Evolutionary conservation across 2,797 vertebrate genomes (phyloP).

Genomic region (Champsocephalus gunnari): DNA sequence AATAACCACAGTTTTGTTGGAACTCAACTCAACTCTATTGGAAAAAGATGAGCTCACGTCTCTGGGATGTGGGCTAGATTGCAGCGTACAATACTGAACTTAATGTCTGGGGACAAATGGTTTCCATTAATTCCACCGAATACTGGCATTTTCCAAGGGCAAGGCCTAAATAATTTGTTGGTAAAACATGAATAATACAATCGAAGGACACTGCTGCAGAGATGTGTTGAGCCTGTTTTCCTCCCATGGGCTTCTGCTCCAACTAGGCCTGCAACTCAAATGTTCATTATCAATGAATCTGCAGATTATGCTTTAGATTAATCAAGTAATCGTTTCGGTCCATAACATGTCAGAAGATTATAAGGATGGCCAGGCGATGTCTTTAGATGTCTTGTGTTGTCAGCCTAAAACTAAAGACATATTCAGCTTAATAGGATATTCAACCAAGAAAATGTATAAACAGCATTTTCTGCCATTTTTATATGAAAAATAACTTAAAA

Average conservation of each 20-base stretch:
- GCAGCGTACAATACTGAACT: background rate
- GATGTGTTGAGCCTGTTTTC: background rate
- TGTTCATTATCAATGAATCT: too few species aligned
- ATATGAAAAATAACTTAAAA: too few species aligned
- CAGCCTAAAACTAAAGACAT: too few species aligned
- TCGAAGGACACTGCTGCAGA: conserved; percentile 24
- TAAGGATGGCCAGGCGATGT: too few species aligned
- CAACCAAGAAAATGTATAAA: too few species aligned
- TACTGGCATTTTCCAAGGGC: conserved; percentile 15
- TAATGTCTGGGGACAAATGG: conserved; percentile 1
- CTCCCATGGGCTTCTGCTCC: background rate
- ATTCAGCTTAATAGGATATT: too few species aligned
- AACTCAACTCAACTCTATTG: background rate
- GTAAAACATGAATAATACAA: conserved; percentile 57
- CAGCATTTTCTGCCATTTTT: too few species aligned
- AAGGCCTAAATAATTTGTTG: conserved; percentile 61
- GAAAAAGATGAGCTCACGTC: conserved; percentile 35
- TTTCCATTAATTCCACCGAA: conserved; percentile 32
- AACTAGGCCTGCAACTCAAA: background rate
- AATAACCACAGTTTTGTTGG: conserved; percentile 27
- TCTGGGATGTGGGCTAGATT: conserved; percentile 15
- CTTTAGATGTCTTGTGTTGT: too few species aligned
- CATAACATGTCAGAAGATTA: too few species aligned
- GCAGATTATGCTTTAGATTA: too few species aligned
- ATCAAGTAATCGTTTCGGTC: too few species aligned